Base-by-base conservation (phyloP, 2,888 invertebrate species). In the Monoplex corrugatus region DNA sequence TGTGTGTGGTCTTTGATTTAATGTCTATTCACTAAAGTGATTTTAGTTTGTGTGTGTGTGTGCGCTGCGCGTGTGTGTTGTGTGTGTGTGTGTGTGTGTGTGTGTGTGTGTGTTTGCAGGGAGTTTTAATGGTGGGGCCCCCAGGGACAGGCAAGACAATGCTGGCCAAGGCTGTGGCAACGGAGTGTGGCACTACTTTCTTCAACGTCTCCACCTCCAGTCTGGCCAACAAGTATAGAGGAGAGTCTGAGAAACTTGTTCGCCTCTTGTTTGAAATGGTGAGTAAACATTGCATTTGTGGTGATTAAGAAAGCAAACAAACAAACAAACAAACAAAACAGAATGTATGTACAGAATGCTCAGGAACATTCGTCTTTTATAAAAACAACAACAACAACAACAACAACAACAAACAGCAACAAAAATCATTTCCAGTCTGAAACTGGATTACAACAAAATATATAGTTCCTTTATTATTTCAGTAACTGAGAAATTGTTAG, bases 171-270 rank as follows among this genome's bases (percentile, higher is more conserved):
- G 97, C 97, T 16, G 96, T 97, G 23, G 97, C 97, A 40, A 96
- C 96, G 3, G 96, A 97, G 92, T 96, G 96, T 92, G 96, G 96
- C 44, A 96, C 96, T 3, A 97, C 97, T 8, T 97, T 97, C 94
- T 97, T 97, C 94, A 96, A 99, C 96, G 99, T 99, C 1, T 99
- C 99, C 28, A 98, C 99, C 0, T 98, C 99, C 0, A 99, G 99
- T 0, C 97, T 99, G 91, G 99, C 99, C n/a, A 99, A 99, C 38
- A 99, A 99, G 96, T 99, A 99, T 96, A 97, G 99, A 89, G 99
- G 99, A n/a, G 99, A 99, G 97, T 99, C 99, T 0, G 99, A 99
- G 96, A 99, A 99, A 96, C 97, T 99, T 94, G 99, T 99, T 92
- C 97, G 99, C 90, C 96, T 99, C 87, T 97, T 99, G 0, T 99